Percentiles rank a stretch among this genome's conserved stretches.
Evolutionary conservation across 2,888 invertebrate species (phyloP).

Genomic region (Pristionchus entomophagus): DNA sequence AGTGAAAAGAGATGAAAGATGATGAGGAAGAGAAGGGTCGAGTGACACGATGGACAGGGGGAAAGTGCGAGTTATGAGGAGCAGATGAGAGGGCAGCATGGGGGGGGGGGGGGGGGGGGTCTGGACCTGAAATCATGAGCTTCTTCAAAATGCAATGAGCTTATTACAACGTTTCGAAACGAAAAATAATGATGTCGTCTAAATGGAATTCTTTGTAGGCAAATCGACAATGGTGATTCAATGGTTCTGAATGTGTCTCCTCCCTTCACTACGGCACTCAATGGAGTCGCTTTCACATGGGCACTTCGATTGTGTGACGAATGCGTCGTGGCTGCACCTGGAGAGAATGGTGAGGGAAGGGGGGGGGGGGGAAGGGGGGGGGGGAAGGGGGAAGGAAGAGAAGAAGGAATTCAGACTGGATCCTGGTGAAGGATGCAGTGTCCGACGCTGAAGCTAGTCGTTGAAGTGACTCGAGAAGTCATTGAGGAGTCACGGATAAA

Average conservation of each 20-base stretch:
- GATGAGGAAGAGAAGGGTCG: background rate
- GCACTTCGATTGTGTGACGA: conserved; percentile 68
- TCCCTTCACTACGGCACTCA: conserved; percentile 73
- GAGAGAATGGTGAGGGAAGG: conserved; percentile 32
- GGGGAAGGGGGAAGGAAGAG: too few relatives aligned
- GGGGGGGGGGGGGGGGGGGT: background rate
- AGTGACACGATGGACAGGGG: conserved; percentile 21
- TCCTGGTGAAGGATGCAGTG: background rate
- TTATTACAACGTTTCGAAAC: background rate
- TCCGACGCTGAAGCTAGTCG: too few relatives aligned
- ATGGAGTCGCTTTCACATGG: conserved; percentile 75
- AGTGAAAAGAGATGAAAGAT: background rate
- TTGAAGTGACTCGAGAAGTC: background rate
- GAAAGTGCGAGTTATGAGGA: conserved; percentile 15
- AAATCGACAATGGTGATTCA: conserved; percentile 67
- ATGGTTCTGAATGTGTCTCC: conserved; percentile 72
- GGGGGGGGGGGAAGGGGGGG: background rate
- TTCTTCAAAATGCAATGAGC: background rate
- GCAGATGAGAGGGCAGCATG: background rate
- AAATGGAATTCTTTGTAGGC: conserved; percentile 50
- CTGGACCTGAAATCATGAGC: too few relatives aligned
- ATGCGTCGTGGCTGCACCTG: conserved; percentile 42
- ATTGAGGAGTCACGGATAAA: background rate
- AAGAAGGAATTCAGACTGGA: background rate
- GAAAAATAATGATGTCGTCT: background rate